A percentile compares a stretch with the other conserved stretches of the same genome.
Conservation (phyloP, 1,140 invertebrate species). For the Cydia splendana region DNA sequence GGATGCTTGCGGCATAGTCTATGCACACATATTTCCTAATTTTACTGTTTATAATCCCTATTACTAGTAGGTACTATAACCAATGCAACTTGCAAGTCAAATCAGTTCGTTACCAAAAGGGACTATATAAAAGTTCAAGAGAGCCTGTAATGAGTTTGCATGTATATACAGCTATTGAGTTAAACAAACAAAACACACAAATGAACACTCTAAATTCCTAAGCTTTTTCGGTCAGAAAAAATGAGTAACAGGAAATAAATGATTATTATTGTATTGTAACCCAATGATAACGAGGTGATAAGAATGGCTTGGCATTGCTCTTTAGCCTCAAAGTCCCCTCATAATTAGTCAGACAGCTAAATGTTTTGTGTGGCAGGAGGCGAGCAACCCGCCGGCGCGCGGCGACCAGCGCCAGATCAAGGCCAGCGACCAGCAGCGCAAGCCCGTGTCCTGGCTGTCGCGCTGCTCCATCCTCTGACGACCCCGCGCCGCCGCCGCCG, state of each 20-base stretch:
- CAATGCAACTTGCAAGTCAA: too few relatives aligned
- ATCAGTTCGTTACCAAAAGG: too few relatives aligned
- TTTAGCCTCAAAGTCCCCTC: background rate
- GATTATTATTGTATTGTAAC: background rate
- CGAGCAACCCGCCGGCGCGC: conserved; percentile 88
- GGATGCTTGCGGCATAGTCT: too few relatives aligned
- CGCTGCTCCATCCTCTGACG: conserved; percentile 89
- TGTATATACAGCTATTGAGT: too few relatives aligned
- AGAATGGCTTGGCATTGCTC: background rate
- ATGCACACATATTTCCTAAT: too few relatives aligned
- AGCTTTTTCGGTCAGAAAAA: background rate
- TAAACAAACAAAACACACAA: too few relatives aligned
- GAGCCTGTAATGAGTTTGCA: too few relatives aligned
- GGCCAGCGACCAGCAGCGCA: conserved; percentile 85
- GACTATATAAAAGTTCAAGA: too few relatives aligned
- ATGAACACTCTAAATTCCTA: background rate
- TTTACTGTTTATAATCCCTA: too few relatives aligned
- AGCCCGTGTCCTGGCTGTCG: conserved; percentile 86
- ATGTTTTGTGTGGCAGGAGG: conserved; percentile 81
- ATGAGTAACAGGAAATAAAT: conserved; percentile 2
- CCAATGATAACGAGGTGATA: conserved; percentile 1
- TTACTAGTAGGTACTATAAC: too few relatives aligned
- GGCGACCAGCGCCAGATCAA: conserved; percentile 85
- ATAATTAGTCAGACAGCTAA: background rate
- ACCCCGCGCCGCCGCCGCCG: conserved; percentile 39